A percentile compares a stretch with the other conserved stretches of the same genome.
Conservation (phyloP, 1,140 invertebrate genomes). For the Brachionus manjavacas region DNA sequence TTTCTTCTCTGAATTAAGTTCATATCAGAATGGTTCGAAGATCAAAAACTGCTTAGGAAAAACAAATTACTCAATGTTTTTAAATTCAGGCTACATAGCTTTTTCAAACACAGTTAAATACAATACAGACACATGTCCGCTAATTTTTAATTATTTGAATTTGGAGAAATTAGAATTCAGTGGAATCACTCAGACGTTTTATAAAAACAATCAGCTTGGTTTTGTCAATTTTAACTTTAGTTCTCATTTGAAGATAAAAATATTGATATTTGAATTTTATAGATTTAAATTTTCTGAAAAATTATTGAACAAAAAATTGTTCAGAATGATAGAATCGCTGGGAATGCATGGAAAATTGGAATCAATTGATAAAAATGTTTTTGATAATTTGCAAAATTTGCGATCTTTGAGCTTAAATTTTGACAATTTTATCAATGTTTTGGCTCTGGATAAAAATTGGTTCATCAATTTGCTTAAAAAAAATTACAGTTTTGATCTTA, state of each 20-base stretch:
- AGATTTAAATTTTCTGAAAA: too few species aligned
- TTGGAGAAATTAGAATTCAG: background rate
- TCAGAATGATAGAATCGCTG: too few species aligned
- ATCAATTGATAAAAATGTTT: too few species aligned
- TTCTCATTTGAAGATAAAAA: background rate
- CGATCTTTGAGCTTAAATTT: too few species aligned
- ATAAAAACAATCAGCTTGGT: background rate
- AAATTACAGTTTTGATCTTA: background rate
- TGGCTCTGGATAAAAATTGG: background rate
- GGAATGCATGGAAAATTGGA: too few species aligned
- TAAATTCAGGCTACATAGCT: background rate
- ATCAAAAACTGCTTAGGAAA: too few species aligned
- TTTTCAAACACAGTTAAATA: background rate
- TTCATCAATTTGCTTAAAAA: background rate
- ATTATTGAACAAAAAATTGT: too few species aligned
- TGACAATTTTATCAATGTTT: too few species aligned
- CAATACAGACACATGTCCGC: background rate
- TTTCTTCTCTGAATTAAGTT: too few species aligned
- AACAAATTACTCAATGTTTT: background rate
- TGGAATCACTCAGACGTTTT: background rate
- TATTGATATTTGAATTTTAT: too few species aligned
- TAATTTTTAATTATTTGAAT: background rate
- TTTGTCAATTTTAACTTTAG: background rate
- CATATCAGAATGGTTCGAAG: too few species aligned
- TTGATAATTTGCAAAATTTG: too few species aligned